A percentile compares a stretch with the other conserved stretches of the same genome.
These are phyloP conservation scores for Caenorhabditis latens DNA, from an alignment of 1,140 invertebrate species.

Conservation along the genomic window DNA sequence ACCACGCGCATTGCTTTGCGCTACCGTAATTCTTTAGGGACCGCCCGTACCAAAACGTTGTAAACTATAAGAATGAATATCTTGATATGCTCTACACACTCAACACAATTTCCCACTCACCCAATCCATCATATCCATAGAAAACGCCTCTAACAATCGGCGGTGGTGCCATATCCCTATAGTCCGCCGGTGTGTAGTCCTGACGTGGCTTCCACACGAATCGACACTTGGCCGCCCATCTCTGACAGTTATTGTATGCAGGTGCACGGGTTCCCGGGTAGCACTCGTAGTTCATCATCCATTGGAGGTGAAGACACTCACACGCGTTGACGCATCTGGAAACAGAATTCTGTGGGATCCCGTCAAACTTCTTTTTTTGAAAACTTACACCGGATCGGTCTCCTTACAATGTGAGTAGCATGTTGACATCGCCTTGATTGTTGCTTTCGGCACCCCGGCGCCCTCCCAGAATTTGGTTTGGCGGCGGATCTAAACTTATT, in stretches of 20 bases:
- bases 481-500: slow-evolving; percentile 64
- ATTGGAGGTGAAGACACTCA: slow-evolving; percentile 69
- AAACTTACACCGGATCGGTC: slow-evolving; percentile 65
- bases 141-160: slow-evolving; percentile 69
- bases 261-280: slow-evolving; percentile 61
- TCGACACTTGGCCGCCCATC: slow-evolving; percentile 69
- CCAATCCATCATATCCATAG: slow-evolving; percentile 69
- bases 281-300: slow-evolving; percentile 70
- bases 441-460: slow-evolving; percentile 63
- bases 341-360: neutral
- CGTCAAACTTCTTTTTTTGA: neutral
- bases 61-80: too few species aligned
- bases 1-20: too few species aligned
- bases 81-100: too few species aligned
- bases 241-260: slow-evolving; percentile 66
- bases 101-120: neutral
- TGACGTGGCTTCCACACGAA: slow-evolving; percentile 64
- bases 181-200: slow-evolving; percentile 65
- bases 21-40: too few species aligned
- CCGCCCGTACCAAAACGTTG: too few species aligned
- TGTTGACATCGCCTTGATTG: slow-evolving; percentile 59
- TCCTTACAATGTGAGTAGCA: slow-evolving; percentile 69
- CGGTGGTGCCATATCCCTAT: slow-evolving; percentile 65
- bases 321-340: slow-evolving; percentile 67
- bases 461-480: slow-evolving; percentile 66